Evolutionary conservation across 2,797 vertebrate genomes (phyloP).

Genomic region (Pachyuromys duprasi): DNA sequence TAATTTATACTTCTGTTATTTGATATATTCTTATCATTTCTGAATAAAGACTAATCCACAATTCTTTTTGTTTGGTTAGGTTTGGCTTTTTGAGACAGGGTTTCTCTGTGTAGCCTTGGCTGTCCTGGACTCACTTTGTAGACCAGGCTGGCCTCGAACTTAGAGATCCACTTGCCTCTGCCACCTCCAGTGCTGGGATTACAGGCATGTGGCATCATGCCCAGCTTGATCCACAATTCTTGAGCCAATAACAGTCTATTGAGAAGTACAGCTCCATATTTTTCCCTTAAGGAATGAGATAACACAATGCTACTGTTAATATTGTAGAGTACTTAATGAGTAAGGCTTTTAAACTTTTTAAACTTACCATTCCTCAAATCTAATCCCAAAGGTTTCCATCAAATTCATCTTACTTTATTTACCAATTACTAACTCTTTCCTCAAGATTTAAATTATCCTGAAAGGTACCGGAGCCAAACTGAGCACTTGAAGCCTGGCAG

Average conservation of each 20-base stretch:
- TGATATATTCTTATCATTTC: slow-evolving; percentile 29
- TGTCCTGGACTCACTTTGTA: too few relatives aligned
- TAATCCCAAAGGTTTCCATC: background rate
- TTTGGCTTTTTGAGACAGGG: too few relatives aligned
- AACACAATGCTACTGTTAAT: background rate
- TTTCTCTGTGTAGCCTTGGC: too few relatives aligned
- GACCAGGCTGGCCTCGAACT: too few relatives aligned
- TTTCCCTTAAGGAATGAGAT: background rate
- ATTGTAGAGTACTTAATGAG: slow-evolving; percentile 6
- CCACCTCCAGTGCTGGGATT: too few relatives aligned
- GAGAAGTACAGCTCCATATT: background rate
- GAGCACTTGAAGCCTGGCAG: background rate
- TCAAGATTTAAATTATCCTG: slow-evolving; percentile 34
- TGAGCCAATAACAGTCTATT: slow-evolving; percentile 10
- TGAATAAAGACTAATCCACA: background rate
- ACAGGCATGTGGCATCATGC: too few relatives aligned
- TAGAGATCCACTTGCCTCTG: too few relatives aligned
- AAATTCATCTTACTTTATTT: background rate
- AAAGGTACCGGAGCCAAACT: slow-evolving; percentile 8
- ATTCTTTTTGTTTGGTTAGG: too few relatives aligned
- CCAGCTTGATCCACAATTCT: background rate
- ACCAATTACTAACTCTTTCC: background rate
- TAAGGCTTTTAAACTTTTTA: slow-evolving; percentile 37
- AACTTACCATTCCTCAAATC: slow-evolving; percentile 16
- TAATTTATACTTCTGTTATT: slow-evolving; percentile 52